A percentile compares a stretch with the other conserved stretches of the same genome.
phyloP scores from a whole-genome alignment of 1,140 invertebrate species.

The Apis mellifera region DNA sequence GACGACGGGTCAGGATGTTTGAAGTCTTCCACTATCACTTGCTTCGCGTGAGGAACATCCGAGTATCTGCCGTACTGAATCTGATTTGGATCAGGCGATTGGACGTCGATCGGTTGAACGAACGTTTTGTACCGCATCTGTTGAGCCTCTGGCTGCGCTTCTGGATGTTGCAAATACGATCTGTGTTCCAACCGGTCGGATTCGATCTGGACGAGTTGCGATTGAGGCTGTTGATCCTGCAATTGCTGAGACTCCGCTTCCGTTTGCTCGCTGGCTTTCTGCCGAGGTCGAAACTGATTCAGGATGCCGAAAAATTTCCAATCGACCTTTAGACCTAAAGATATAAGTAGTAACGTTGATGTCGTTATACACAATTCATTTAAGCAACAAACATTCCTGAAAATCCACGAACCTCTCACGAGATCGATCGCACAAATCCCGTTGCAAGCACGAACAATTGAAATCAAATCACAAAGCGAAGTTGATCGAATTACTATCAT shows the following conservation, averaged over 20 bases:
- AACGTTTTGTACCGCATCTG: no score
- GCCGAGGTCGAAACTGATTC: slow-evolving; percentile 62
- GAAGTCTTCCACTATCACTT: slow-evolving; percentile 71
- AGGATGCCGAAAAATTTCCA: slow-evolving; percentile 69
- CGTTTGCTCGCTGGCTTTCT: slow-evolving; percentile 56
- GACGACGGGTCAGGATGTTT: slow-evolving; percentile 70
- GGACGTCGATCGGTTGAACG: no score
- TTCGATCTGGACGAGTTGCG: slow-evolving; percentile 9
- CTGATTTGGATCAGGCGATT: slow-evolving; percentile 17
- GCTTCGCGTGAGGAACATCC: slow-evolving; percentile 68
- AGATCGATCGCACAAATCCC: neutral
- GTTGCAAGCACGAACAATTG: no score
- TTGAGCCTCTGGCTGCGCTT: neutral
- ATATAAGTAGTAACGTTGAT: neutral
- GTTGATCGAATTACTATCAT: neutral
- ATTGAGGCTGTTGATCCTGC: slow-evolving; percentile 2
- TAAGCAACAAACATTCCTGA: neutral
- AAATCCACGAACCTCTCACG: neutral
- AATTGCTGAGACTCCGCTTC: slow-evolving; percentile 33
- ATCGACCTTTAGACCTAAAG: slow-evolving; percentile 69
- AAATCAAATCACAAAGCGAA: neutral
- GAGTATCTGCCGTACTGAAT: slow-evolving; percentile 70
- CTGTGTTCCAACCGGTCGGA: slow-evolving; percentile 55
- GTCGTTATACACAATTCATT: neutral
- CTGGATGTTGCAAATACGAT: slow-evolving; percentile 56